Conservation (phyloP, 2,888 invertebrate genomes). For the Cheilosia impressa region DNA sequence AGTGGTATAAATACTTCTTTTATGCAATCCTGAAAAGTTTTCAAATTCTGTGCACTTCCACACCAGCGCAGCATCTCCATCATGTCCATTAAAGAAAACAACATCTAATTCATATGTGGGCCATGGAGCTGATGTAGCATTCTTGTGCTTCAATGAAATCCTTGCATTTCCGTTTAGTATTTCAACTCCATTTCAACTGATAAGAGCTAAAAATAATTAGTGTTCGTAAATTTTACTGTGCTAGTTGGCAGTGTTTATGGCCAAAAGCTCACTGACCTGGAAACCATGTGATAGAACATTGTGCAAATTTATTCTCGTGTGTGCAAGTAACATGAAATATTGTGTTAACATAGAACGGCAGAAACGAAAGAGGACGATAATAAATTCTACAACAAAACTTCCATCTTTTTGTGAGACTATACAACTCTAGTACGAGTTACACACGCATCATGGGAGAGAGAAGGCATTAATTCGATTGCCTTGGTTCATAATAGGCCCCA, state of each 20-base stretch:
- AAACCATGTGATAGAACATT: conserved; percentile 72
- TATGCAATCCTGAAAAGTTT: background rate
- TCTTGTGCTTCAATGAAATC: conserved; percentile 15
- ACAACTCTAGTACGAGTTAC: background rate
- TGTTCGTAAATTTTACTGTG: conserved; percentile 64
- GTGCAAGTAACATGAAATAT: conserved; percentile 55
- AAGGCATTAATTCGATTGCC: background rate
- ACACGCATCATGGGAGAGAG: background rate
- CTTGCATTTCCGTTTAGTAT: conserved; percentile 43
- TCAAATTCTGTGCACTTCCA: background rate
- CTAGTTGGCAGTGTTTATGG: conserved; percentile 64
- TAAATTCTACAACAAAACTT: conserved; percentile 55
- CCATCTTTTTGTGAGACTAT: background rate
- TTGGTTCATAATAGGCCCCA: background rate
- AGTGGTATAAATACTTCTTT: no score
- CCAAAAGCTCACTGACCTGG: conserved; percentile 72
- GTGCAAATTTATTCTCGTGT: conserved; percentile 57
- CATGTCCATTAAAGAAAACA: conserved; percentile 1
- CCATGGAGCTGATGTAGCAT: conserved; percentile 7
- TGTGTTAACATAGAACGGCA: conserved; percentile 29
- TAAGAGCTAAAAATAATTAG: conserved; percentile 70
- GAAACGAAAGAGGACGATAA: conserved; percentile 40
- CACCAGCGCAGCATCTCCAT: background rate
- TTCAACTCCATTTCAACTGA: conserved; percentile 61
- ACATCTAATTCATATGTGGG: background rate